Base-by-base conservation (phyloP, 2,797 vertebrate genomes). In the Crocidura indochinensis region DNA sequence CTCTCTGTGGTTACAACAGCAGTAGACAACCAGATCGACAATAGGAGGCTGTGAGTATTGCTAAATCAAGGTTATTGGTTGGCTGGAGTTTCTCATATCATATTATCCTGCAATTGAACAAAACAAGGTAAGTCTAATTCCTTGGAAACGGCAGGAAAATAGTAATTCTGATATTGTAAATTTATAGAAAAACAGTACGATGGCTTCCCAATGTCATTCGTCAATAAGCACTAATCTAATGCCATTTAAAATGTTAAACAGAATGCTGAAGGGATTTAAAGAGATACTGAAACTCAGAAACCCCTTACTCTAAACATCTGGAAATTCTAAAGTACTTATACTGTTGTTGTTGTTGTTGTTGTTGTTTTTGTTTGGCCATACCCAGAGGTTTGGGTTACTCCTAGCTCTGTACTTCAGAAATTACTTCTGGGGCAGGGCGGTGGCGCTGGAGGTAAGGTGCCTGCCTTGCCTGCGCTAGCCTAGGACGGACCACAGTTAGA, bases 31-130 rank as follows among this genome's bases (percentile, higher is more conserved):
- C 51, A 77, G 75, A 71, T 46, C 78, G 90, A 96, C 85, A 81
- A 77, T 65, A 78, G 62, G 44, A 96, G 84, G 91, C 96, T 79
- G 96, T 97, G 88, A 97, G 97, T 95, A 95, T 73, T 64, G 92
- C 73, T 93, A 62, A 92, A 84, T 74, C 94, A 84, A 86, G 14
- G 88, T 92, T 97, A 95, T 90, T 94, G 81, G 62, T 79, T 94
- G 71, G n/a, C 76, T 90, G 81, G 88, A 49, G 77, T 94, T 94
- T 80, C 64, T 90, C 65, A 44, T 49, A 87, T 31, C 72, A 71
- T 56, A 77, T 74, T 84, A 44, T 64, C 14, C 46, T 74, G 71
- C 29, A 84, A 62, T 92, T 69, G 51, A 93, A 72, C 46, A 89
- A 77, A 89, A 78, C 29, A 38, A 56, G 73, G 29, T 81, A 44